Evolutionary conservation across 2,888 invertebrate species (phyloP), one percentile per base, ranked within the genome.

Genomic region (Brachypterus glaber): DNA sequence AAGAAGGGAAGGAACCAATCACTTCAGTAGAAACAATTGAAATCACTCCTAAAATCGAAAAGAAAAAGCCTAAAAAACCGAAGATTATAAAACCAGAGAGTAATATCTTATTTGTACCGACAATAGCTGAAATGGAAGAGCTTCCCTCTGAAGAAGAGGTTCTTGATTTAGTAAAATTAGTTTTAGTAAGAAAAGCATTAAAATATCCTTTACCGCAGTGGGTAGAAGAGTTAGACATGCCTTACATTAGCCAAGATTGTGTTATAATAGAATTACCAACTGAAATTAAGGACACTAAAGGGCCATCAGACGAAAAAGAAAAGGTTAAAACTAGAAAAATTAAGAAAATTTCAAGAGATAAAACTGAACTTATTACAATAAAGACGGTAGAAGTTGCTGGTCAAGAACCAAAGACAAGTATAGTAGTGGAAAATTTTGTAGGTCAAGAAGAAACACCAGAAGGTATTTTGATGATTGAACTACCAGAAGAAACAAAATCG

Each of bases 351-450:
- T 53, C 55, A 17, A 59, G 54, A 27, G 57, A 57, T 1, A 54
- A 59, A 43, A 52, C 57, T 35, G 69, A 71, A 50, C 52, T 67
- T 9, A 69, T 68, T 1, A 66, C 66, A 55, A 69, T 70, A 17
- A 53, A 57, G 30, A 69, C 67, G 16, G 55, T 62, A 15, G 42
- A 43, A 30, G 45, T 43, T 39, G 14, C 32, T 4, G 38, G 26
- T 16, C 41, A 53, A 37, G 43, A 53, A 25, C 58, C 59, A 1
- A 53, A 55, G 41, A 54, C 33, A 2, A 51, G 56, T 8, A 11
- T 27, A 11, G 5, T 4, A 11, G 58, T 60, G 0, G 40, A 44
- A 46, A 43, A 54, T 33, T 57, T 49, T 45, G 47, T 51, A 21
- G 47, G 49, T 25, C 45, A 55, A 40, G 37, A 49, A 17, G 27